These are phyloP conservation scores for Drosophila funebris DNA, from an alignment of 1,140 invertebrate genomes.

Conservation along the genomic window DNA sequence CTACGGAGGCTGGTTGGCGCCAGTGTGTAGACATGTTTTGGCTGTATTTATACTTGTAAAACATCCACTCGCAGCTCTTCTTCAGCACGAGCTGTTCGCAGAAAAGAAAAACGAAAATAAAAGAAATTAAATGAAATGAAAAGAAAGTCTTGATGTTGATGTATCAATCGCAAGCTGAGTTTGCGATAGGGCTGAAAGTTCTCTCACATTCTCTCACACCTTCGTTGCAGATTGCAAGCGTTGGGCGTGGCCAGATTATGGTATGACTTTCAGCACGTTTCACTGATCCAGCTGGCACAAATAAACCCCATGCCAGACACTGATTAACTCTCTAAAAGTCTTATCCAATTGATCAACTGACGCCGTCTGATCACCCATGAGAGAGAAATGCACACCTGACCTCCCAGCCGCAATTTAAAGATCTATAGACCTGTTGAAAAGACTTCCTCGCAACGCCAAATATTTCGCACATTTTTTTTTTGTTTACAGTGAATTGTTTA, in stretches of 20 bases:
- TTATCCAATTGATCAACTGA: conserved; percentile 43
- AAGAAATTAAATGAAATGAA: neutral
- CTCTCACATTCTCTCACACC: conserved; percentile 69
- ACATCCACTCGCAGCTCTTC: conserved; percentile 77
- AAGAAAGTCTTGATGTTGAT: conserved; percentile 10
- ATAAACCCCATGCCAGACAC: neutral
- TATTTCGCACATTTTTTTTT: conserved; percentile 52
- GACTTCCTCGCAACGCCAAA: conserved; percentile 58
- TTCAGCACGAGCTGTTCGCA: conserved; percentile 67
- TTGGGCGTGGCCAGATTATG: conserved; percentile 30
- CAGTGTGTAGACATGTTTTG: conserved; percentile 76
- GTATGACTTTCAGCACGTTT: conserved; percentile 54
- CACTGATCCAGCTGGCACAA: conserved; percentile 12
- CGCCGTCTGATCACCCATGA: conserved; percentile 48
- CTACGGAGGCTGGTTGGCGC: conserved; percentile 52
- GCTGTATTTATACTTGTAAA: conserved; percentile 62
- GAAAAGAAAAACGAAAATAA: neutral
- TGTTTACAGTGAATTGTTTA: conserved; percentile 58
- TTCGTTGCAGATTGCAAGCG: conserved; percentile 32
- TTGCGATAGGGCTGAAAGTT: conserved; percentile 22
- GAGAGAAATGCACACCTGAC: conserved; percentile 23
- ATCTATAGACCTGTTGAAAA: conserved; percentile 60
- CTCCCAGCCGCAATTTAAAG: neutral
- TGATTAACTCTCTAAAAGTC: conserved; percentile 16
- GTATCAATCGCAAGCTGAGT: neutral